Evolutionary conservation across 2,888 invertebrate species (phyloP).

Genomic region (Xestobium rufovillosum): DNA sequence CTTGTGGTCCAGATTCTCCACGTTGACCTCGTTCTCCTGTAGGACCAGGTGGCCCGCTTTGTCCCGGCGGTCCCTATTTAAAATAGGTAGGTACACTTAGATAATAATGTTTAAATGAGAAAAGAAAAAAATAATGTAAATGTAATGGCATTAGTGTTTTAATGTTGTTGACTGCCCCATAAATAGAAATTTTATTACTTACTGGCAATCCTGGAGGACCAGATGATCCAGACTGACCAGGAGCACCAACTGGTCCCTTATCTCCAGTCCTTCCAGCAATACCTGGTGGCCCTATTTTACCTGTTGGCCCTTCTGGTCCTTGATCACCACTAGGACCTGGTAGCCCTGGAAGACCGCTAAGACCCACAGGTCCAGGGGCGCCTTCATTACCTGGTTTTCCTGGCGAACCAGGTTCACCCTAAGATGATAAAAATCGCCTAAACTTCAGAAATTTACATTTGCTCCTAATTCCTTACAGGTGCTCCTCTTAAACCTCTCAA

Average conservation of each 20-base stretch:
- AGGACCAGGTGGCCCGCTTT: constrained; percentile 57
- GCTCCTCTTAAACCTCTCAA: constrained; percentile 57
- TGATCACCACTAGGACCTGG: constrained; percentile 55
- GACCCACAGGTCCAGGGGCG: constrained; percentile 59
- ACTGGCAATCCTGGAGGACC: constrained; percentile 67
- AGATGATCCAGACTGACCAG: constrained; percentile 56
- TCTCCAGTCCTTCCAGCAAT: constrained; percentile 67
- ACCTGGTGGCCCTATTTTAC: constrained; percentile 65
- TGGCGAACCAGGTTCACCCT: constrained; percentile 65
- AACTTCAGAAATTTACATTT: constrained; percentile 6
- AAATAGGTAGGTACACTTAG: too few species aligned
- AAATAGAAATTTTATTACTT: constrained; percentile 26
- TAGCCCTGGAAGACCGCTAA: constrained; percentile 59
- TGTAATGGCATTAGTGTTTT: too few species aligned
- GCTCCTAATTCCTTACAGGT: constrained; percentile 42
- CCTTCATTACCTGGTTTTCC: constrained; percentile 71
- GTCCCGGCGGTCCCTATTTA: constrained; percentile 64
- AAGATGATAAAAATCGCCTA: constrained; percentile 14
- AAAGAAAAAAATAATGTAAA: too few species aligned
- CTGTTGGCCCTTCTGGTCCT: constrained; percentile 55
- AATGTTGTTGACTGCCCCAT: not conserved
- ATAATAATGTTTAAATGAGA: not conserved
- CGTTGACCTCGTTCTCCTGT: constrained; percentile 64
- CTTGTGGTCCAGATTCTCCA: constrained; percentile 67
- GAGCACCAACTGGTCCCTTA: constrained; percentile 62